These are phyloP conservation scores for Stratiolaelaps scimitus DNA, from an alignment of 1,140 invertebrate species.

Conservation along the genomic window DNA sequence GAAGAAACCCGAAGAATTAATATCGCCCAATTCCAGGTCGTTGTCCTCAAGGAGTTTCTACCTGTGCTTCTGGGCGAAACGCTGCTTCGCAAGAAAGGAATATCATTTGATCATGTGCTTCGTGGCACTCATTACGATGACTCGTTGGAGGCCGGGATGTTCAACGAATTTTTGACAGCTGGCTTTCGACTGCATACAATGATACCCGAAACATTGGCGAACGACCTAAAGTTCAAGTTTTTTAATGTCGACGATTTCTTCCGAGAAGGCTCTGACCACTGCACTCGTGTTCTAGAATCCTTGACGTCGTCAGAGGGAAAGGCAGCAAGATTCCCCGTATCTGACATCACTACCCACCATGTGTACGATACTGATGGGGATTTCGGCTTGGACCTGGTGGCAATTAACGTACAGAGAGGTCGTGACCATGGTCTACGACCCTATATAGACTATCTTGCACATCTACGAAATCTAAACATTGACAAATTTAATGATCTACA, in stretches of 20 bases:
- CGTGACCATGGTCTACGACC: slow-evolving; percentile 47
- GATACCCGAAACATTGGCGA: not conserved
- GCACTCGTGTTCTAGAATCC: not conserved
- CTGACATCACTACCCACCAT: not conserved
- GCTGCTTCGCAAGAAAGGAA: not conserved
- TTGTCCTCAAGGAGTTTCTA: slow-evolving; percentile 2
- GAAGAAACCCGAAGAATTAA: slow-evolving; percentile 10
- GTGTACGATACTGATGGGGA: slow-evolving; percentile 30
- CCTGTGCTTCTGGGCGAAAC: not conserved
- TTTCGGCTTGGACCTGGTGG: slow-evolving; percentile 39
- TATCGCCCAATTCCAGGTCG: slow-evolving; percentile 8
- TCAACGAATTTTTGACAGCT: slow-evolving; percentile 1
- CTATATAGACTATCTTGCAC: slow-evolving; percentile 59
- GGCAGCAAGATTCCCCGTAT: not conserved
- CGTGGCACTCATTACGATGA: no score
- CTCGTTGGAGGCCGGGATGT: not conserved
- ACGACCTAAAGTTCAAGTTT: not conserved
- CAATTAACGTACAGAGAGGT: slow-evolving; percentile 41
- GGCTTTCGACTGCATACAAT: not conserved
- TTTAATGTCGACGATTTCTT: slow-evolving; percentile 15
- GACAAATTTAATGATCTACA: slow-evolving; percentile 60
- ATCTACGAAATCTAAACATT: slow-evolving; percentile 61
- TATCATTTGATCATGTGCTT: not conserved
- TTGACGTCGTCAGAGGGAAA: not conserved
- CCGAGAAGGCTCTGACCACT: not conserved